Percentiles rank a stretch among this genome's conserved stretches.
phyloP scores from a whole-genome alignment of 2,113 vertebrate genomes.

The Chloebia gouldiae region DNA sequence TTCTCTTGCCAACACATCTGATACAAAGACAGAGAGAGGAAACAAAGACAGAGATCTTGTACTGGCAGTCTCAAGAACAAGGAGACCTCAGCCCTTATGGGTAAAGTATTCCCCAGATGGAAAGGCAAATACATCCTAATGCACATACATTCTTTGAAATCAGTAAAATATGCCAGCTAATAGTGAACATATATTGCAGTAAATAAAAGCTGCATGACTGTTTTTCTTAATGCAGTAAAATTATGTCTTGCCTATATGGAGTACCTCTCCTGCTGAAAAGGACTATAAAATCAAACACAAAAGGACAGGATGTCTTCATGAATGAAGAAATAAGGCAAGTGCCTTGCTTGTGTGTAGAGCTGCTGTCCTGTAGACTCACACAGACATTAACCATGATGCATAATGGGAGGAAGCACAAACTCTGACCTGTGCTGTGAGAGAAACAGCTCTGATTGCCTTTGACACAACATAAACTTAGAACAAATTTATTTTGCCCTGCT shows the following conservation, averaged over 20 bases:
- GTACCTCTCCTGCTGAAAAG: not conserved
- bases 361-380: not conserved
- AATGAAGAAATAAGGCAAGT: not conserved
- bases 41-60: not conserved
- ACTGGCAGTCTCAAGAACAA: not conserved
- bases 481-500: not conserved
- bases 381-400: not conserved
- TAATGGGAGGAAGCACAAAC: not conserved
- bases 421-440: not conserved
- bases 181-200: not conserved
- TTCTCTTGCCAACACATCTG: not conserved
- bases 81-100: not conserved
- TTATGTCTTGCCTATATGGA: not conserved
- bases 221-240: not conserved
- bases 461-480: not conserved
- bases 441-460: not conserved
- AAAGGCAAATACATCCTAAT: not conserved
- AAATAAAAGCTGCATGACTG: not conserved
- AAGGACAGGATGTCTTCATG: not conserved
- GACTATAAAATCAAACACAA: not conserved
- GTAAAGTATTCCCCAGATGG: not conserved
- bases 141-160: not conserved
- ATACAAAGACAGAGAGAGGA: not conserved
- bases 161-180: not conserved
- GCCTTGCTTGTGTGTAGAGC: not conserved